A percentile compares a stretch with the other conserved stretches of the same genome.
Evolutionary conservation across 2,113 vertebrate species (phyloP).

Genomic region (Genyomyrus donnyi): DNA sequence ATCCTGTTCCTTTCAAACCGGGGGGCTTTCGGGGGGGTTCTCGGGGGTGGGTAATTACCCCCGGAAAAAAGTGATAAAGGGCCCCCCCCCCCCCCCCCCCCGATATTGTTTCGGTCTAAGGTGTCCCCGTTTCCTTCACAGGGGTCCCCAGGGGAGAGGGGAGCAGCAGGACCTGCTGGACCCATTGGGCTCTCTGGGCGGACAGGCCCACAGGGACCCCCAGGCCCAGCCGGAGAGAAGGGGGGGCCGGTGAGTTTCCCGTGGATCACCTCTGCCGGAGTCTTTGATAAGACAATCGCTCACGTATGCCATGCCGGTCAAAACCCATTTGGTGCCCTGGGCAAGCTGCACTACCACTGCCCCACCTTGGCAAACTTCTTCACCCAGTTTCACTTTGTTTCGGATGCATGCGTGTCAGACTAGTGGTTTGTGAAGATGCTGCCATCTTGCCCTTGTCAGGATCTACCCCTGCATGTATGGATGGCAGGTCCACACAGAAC

Average conservation of each 20-base stretch:
- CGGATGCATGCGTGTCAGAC: not conserved
- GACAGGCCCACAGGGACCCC: constrained; percentile 86
- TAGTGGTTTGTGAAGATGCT: not conserved
- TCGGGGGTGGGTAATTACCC: not conserved
- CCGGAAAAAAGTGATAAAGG: not conserved
- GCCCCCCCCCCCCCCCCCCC: too few species aligned
- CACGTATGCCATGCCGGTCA: not conserved
- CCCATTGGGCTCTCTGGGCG: constrained; percentile 89
- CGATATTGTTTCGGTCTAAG: not conserved
- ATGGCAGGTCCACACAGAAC: not conserved
- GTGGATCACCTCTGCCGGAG: not conserved
- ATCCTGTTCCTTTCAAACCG: too few species aligned
- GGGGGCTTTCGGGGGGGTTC: too few species aligned
- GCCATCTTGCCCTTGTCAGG: not conserved
- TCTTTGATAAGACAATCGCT: not conserved
- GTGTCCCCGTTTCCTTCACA: constrained; percentile 40
- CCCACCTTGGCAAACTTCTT: not conserved
- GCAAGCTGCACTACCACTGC: not conserved
- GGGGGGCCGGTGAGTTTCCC: constrained; percentile 77
- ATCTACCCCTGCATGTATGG: not conserved
- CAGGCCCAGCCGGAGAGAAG: constrained; percentile 92
- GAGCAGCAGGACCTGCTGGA: constrained; percentile 83
- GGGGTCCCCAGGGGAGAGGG: constrained; percentile 91
- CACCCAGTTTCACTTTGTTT: not conserved
- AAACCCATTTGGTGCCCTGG: not conserved